A percentile compares a stretch with the other conserved stretches of the same genome.
Evolutionary conservation across 2,797 vertebrate species (phyloP).

Genomic region (Setipinna tenuifilis): DNA sequence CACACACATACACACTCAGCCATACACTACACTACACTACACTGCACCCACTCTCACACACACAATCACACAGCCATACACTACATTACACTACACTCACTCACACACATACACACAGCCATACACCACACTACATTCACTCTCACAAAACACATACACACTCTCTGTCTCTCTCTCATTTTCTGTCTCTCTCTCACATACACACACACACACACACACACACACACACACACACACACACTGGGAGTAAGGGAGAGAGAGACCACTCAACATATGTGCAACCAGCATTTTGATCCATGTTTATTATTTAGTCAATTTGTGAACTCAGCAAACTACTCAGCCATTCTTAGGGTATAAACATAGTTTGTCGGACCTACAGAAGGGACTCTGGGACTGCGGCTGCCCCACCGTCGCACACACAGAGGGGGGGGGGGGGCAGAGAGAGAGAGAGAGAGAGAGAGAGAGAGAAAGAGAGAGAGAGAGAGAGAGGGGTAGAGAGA

Average conservation of each 20-base stretch:
- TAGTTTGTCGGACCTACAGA: conserved; percentile 61
- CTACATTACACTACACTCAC: background rate
- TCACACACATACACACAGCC: background rate
- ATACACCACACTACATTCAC: background rate
- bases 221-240: background rate
- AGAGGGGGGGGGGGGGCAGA: too few species aligned
- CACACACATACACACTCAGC: too few species aligned
- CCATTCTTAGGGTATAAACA: conserved; percentile 59
- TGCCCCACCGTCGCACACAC: background rate
- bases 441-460: background rate
- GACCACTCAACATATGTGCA: conserved; percentile 32
- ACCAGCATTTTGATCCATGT: conserved; percentile 45
- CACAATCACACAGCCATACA: background rate
- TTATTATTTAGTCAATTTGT: conserved; percentile 50
- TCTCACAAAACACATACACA: too few species aligned
- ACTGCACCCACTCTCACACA: background rate
- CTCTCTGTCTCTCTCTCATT: too few species aligned
- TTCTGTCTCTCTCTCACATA: background rate
- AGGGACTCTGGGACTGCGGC: conserved; percentile 26
- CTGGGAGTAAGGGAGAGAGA: background rate
- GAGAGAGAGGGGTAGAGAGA: too few species aligned
- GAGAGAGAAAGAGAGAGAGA: background rate
- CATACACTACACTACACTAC: too few species aligned
- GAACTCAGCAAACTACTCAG: conserved; percentile 58
- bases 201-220: background rate